phyloP scores from a whole-genome alignment of 2,888 invertebrate species.

The Catotricha subobsoleta region DNA sequence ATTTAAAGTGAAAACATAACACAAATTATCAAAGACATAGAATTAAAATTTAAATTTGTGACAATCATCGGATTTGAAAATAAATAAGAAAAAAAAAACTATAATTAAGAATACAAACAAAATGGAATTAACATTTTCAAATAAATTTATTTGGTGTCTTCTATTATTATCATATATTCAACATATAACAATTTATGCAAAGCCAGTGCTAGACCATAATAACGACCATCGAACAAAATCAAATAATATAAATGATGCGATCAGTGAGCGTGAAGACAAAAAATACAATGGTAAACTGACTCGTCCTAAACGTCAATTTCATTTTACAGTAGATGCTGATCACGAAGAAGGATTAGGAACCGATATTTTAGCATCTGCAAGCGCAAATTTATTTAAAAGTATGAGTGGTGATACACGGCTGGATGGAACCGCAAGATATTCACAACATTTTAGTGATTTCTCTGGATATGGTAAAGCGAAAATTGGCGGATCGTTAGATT shows the following conservation, averaged over 20 bases:
- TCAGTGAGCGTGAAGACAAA: background rate
- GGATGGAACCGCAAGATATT: conserved; percentile 24
- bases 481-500: conserved; percentile 23
- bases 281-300: background rate
- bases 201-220: background rate
- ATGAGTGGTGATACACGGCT: conserved; percentile 23
- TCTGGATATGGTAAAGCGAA: conserved; percentile 23
- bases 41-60: too few species aligned
- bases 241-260: background rate
- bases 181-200: background rate
- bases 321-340: conserved; percentile 25
- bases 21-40: too few species aligned
- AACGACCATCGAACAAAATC: background rate
- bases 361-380: conserved; percentile 24
- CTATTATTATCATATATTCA: background rate
- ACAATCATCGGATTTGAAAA: background rate
- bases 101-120: background rate
- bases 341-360: conserved; percentile 26
- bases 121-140: background rate
- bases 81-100: background rate
- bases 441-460: conserved; percentile 19
- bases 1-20: too few species aligned
- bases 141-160: background rate
- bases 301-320: conserved; percentile 22
- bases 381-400: conserved; percentile 26